Evolutionary conservation across 2,888 invertebrate genomes (phyloP).

Genomic region (Sphecodes monilicornis): DNA sequence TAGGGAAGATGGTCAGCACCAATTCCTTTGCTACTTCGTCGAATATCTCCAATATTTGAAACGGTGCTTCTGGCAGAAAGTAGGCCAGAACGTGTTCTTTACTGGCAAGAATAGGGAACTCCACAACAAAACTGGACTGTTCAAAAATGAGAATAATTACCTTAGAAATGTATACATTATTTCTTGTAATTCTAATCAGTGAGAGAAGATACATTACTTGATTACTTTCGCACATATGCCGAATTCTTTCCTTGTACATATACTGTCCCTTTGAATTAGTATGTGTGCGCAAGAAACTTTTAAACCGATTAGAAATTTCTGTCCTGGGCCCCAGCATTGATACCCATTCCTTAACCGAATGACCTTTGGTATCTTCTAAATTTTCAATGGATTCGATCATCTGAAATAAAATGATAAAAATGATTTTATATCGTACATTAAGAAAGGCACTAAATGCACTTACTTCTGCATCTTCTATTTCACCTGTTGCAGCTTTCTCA

Average conservation of each 20-base stretch:
- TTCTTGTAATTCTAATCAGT: not conserved
- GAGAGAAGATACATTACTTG: constrained; percentile 83
- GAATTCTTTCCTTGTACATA: constrained; percentile 96
- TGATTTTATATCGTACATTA: constrained; percentile 17
- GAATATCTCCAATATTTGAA: constrained; percentile 98
- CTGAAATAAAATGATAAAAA: constrained; percentile 73
- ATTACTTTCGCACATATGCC: constrained; percentile 97
- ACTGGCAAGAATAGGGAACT: constrained; percentile 95
- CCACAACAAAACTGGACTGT: constrained; percentile 94
- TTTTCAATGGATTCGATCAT: constrained; percentile 99
- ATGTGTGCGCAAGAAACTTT: constrained; percentile 96
- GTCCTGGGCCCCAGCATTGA: constrained; percentile 97
- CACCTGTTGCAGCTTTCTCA: constrained; percentile 94
- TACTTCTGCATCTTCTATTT: constrained; percentile 90
- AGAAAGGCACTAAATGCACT: constrained; percentile 36
- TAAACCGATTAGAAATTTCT: constrained; percentile 97
- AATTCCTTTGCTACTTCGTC: constrained; percentile 97
- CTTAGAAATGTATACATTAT: not conserved
- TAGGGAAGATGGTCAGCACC: constrained; percentile 97
- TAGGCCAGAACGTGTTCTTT: constrained; percentile 97
- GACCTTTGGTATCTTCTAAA: constrained; percentile 98
- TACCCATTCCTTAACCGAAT: constrained; percentile 98
- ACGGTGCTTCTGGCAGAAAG: constrained; percentile 98
- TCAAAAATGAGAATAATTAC: constrained; percentile 33
- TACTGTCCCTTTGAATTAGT: constrained; percentile 94